Conservation (phyloP, 2,888 invertebrate genomes). For the Antheraea yamamai region DNA sequence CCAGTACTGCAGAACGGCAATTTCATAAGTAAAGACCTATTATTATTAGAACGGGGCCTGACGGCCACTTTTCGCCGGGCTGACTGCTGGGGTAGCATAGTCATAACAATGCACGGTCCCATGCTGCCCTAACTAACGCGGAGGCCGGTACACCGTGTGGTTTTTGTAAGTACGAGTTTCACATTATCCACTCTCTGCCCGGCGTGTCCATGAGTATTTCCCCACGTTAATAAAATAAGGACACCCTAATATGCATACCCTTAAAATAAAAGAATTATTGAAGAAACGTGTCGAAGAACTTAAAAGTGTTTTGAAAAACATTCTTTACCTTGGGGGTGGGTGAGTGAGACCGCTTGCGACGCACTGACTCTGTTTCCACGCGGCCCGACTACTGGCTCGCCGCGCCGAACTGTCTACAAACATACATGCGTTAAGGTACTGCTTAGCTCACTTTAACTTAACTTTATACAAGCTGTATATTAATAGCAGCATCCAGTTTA, state of each 20-base stretch:
- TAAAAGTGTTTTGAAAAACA: background rate
- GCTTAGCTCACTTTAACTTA: conserved; percentile 47
- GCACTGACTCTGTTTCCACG: conserved; percentile 93
- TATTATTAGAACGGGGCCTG: too few species aligned
- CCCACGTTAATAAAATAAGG: background rate
- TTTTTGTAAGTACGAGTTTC: too few species aligned
- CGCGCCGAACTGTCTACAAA: conserved; percentile 95
- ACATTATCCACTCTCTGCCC: too few species aligned
- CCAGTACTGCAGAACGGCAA: too few species aligned
- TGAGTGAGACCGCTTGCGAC: conserved; percentile 87
- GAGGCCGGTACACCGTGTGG: too few species aligned
- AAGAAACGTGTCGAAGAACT: background rate
- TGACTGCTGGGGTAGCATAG: too few species aligned
- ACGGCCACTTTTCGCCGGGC: too few species aligned
- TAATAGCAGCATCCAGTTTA: background rate
- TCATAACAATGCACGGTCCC: too few species aligned
- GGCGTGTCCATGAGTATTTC: too few species aligned
- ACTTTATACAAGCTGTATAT: background rate
- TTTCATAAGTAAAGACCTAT: too few species aligned
- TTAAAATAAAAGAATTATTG: background rate
- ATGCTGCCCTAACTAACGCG: too few species aligned
- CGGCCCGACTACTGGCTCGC: conserved; percentile 90
- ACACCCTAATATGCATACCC: background rate
- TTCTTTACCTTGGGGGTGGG: conserved; percentile 70
- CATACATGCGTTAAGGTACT: conserved; percentile 86